A percentile compares a stretch with the other conserved stretches of the same genome.
These are phyloP conservation scores for Eciton burchellii DNA, from an alignment of 1,140 invertebrate genomes.

Conservation along the genomic window DNA sequence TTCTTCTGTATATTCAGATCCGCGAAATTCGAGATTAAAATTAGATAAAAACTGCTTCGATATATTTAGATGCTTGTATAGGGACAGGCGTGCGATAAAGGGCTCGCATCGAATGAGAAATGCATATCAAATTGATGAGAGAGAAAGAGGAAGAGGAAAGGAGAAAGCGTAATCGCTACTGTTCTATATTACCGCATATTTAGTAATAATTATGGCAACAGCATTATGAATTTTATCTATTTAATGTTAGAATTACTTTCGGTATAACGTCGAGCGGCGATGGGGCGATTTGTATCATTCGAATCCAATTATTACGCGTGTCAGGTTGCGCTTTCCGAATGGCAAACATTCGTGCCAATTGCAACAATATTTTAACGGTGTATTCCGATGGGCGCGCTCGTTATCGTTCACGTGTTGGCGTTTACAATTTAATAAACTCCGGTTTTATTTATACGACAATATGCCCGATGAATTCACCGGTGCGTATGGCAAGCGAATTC, in stretches of 20 bases:
- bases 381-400: slow-evolving; percentile 47
- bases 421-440: slow-evolving; percentile 59
- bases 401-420: slow-evolving; percentile 52
- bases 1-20: background rate
- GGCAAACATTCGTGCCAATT: slow-evolving; percentile 60
- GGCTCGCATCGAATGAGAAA: background rate
- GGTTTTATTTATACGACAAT: slow-evolving; percentile 55
- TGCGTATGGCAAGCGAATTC: slow-evolving; percentile 5
- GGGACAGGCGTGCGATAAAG: background rate
- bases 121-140: background rate
- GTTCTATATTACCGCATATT: background rate
- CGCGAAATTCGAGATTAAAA: background rate
- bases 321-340: slow-evolving; percentile 48
- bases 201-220: slow-evolving; percentile 21
- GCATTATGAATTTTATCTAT: slow-evolving; percentile 32
- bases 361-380: slow-evolving; percentile 58
- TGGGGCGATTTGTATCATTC: slow-evolving; percentile 43
- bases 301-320: slow-evolving; percentile 54
- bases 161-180: no score
- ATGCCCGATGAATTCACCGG: slow-evolving; percentile 31
- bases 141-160: background rate
- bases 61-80: background rate
- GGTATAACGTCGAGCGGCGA: slow-evolving; percentile 2
- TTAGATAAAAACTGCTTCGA: slow-evolving; percentile 12
- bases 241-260: slow-evolving; percentile 49